phyloP scores from a whole-genome alignment of 2,797 vertebrate species.

The Leptoclinus maculatus region DNA sequence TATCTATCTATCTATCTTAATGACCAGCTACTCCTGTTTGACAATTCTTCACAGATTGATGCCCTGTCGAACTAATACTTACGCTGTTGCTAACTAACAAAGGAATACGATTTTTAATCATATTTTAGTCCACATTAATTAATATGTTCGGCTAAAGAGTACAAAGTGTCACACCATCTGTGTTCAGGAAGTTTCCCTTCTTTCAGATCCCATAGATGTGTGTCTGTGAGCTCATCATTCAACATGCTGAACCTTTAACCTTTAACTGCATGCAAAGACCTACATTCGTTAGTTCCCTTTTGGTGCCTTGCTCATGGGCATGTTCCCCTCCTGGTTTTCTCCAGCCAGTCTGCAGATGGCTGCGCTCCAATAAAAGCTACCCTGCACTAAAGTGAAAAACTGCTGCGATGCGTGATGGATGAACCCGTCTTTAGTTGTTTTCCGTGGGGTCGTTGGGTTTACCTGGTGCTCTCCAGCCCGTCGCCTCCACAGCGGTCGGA shows the following conservation, averaged over 20 bases:
- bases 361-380: neutral
- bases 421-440: neutral
- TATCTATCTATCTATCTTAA: no score
- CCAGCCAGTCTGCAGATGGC: neutral
- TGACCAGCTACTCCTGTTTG: no score
- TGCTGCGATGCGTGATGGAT: neutral
- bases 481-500: slow-evolving; percentile 82
- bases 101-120: neutral
- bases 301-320: neutral
- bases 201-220: neutral
- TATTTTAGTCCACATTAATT: neutral
- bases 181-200: neutral
- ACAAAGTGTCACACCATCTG: neutral
- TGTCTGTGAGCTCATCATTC: neutral
- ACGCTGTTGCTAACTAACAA: neutral
- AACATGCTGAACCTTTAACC: neutral
- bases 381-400: neutral
- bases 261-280: neutral
- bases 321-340: neutral
- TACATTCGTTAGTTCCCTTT: neutral
- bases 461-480: slow-evolving; percentile 84
- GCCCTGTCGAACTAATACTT: neutral
- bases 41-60: neutral
- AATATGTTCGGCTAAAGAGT: neutral
- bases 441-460: slow-evolving; percentile 11